Evolutionary conservation across 30 jellyfish, hydroid and myxozoan genomes (phyloP).

Genomic region (Nemopilema nomurai): DNA sequence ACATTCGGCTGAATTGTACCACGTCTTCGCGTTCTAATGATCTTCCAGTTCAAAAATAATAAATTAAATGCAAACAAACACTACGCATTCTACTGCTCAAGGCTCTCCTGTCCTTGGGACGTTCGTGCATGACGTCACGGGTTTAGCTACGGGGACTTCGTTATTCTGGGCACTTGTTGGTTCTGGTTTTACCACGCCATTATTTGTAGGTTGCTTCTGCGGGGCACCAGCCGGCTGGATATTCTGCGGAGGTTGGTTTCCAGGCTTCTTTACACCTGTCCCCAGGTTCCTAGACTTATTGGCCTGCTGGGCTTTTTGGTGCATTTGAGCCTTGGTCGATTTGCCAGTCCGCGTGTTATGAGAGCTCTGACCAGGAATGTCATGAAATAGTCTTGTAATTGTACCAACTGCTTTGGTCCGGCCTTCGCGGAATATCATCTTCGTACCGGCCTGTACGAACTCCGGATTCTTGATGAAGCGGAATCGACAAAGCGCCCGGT

Average conservation of each 20-base stretch:
- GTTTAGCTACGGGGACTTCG: constrained; percentile 9
- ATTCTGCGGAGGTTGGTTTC: not conserved
- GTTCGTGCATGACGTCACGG: constrained; percentile 12
- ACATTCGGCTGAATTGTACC: too few relatives aligned
- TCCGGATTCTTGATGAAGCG: constrained; percentile 95
- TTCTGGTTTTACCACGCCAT: not conserved
- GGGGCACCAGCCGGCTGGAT: not conserved
- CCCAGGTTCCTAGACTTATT: constrained; percentile 47
- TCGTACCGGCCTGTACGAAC: constrained; percentile 75
- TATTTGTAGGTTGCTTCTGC: constrained; percentile 1
- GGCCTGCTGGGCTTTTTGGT: constrained; percentile 84
- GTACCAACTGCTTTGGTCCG: constrained; percentile 99
- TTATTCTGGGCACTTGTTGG: constrained; percentile 24
- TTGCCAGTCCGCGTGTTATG: constrained; percentile 85
- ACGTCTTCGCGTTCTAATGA: too few relatives aligned
- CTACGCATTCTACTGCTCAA: not conserved
- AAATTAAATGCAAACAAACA: not conserved
- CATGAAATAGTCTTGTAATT: constrained; percentile 69
- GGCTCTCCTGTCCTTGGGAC: constrained; percentile 2
- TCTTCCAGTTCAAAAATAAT: too few relatives aligned
- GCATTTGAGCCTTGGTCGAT: constrained; percentile 92
- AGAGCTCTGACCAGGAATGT: constrained; percentile 81
- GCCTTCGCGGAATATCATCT: constrained; percentile 99
- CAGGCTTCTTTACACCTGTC: constrained; percentile 27
- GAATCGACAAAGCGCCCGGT: constrained; percentile 91